Conservation (phyloP, 1,140 invertebrate species). For the Mycetomoellerius zeteki region DNA sequence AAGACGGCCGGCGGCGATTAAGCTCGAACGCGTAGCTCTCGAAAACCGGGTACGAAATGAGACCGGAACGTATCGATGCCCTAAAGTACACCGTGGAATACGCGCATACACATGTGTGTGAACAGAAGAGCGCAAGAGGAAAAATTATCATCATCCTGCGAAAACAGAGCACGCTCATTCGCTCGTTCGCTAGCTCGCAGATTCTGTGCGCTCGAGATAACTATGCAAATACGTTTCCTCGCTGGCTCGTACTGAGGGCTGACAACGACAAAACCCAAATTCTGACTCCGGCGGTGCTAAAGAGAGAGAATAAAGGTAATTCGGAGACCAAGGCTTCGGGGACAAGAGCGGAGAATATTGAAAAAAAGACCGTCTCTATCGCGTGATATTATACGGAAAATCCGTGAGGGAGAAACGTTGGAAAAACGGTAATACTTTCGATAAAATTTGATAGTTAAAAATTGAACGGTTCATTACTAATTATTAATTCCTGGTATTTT, state of each 20-base stretch:
- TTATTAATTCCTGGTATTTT: slow-evolving; percentile 20
- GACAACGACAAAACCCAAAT: slow-evolving; percentile 62
- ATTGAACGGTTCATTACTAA: slow-evolving; percentile 15
- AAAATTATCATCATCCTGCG: slow-evolving; percentile 59
- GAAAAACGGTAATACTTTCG: slow-evolving; percentile 61
- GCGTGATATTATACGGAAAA: slow-evolving; percentile 47
- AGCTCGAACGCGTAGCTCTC: slow-evolving; percentile 35
- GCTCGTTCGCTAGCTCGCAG: slow-evolving; percentile 31
- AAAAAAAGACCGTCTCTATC: slow-evolving; percentile 54
- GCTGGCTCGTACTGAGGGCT: slow-evolving; percentile 42
- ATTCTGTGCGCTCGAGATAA: slow-evolving; percentile 68
- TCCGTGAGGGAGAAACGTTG: slow-evolving; percentile 6
- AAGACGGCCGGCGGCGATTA: slow-evolving; percentile 58
- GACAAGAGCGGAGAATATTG: slow-evolving; percentile 1
- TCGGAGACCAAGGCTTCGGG: slow-evolving; percentile 18
- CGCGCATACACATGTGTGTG: slow-evolving; percentile 19
- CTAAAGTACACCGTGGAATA: slow-evolving; percentile 6
- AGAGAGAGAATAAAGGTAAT: slow-evolving; percentile 65
- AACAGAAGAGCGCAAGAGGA: slow-evolving; percentile 13
- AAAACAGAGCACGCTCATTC: slow-evolving; percentile 49
- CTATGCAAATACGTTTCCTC: slow-evolving; percentile 72
- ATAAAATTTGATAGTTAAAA: slow-evolving; percentile 32
- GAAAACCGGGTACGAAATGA: slow-evolving; percentile 37
- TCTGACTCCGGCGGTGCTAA: slow-evolving; percentile 49
- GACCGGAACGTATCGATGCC: slow-evolving; percentile 44